Percentiles rank a stretch among this genome's conserved stretches.
phyloP scores from a whole-genome alignment of 2,797 vertebrate genomes.

The Tachyglossus aculeatus region DNA sequence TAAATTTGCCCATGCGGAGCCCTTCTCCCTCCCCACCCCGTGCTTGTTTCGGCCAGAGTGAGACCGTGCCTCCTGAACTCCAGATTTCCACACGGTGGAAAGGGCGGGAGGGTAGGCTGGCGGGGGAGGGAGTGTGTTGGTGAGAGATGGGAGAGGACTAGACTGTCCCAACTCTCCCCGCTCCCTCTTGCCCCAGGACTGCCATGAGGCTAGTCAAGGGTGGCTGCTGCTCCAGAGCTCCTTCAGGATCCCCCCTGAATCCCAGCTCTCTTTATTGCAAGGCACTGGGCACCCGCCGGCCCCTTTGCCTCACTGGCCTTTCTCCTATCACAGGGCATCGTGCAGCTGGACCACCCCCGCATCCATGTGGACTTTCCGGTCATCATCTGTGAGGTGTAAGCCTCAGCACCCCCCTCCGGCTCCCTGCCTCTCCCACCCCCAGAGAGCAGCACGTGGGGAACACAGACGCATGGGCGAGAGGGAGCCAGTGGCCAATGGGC shows the following conservation, averaged over 20 bases:
- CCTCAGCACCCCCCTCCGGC: slow-evolving; percentile 12
- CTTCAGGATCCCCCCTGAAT: too few relatives aligned
- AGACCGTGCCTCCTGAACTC: too few relatives aligned
- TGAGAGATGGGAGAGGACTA: not conserved
- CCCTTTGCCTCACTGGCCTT: slow-evolving; percentile 45
- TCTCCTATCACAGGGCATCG: slow-evolving; percentile 83
- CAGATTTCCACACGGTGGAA: too few relatives aligned
- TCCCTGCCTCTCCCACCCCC: not conserved
- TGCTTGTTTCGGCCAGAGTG: too few relatives aligned
- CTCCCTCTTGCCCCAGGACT: not conserved
- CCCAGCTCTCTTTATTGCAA: too few relatives aligned
- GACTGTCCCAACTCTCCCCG: too few relatives aligned
- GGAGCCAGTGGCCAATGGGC: not conserved
- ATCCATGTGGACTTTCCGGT: slow-evolving; percentile 97
- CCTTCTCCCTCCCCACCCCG: too few relatives aligned
- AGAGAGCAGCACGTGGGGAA: slow-evolving; percentile 41
- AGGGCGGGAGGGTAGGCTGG: too few relatives aligned
- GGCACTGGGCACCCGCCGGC: too few relatives aligned
- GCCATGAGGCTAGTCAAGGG: not conserved
- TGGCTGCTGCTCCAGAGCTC: too few relatives aligned
- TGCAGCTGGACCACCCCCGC: slow-evolving; percentile 91
- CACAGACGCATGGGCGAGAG: not conserved
- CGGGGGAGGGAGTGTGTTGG: not conserved
- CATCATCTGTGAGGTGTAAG: slow-evolving; percentile 94
- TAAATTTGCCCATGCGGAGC: too few relatives aligned